Base-by-base conservation (phyloP, 2,797 vertebrate genomes). In the Philypnodon macrostomus region DNA sequence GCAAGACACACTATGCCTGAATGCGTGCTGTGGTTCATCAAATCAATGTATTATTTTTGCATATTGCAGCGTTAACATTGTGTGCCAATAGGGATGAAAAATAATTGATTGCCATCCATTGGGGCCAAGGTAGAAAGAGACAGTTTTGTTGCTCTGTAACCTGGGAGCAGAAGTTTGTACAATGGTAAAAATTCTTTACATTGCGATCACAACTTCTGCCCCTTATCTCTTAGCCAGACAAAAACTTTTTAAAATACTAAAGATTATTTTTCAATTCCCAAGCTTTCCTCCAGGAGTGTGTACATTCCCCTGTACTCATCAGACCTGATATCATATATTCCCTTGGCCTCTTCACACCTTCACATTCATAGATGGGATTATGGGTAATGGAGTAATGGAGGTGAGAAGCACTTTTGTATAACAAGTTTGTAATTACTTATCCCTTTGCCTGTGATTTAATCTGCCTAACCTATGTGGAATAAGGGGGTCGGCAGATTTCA, bases 251-350 rank as follows among this genome's bases (percentile, higher is more conserved):
- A 51, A 70, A 77, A 72, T 65, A 58, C 48, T 55, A 38, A 46
- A 87, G 79, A 84, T 83, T 75, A 77, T 77, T 84, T 84, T 88
- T 84, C 77, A 78, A 82, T 84, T 83, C 79, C 56, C 77, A 56
- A 63, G 15, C 59, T 62, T 65, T 77, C 60, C 58, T 75, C 53
- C 41, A 35, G 42, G 56, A 75, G 73, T 70, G 47, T 50, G 53
- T 45, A 58, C 46, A 44, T 70, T 39, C 52, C 66, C 60, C 60
- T 34, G 23, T 60, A 39, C 61, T 81, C 70, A 75, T 85, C 73
- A 79, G 16, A 56, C 57, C 29, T 64, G 69, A 67, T 83, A 83
- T 70, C 67, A 60, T 50, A 57, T 63, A 67, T 54, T 80, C 72
- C 71, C 72, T 4, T 3, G 47, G 72, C 69, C 55, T 74, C 68